Conservation (phyloP, 2,888 invertebrate species). For the Aleiodes leptofemur region DNA sequence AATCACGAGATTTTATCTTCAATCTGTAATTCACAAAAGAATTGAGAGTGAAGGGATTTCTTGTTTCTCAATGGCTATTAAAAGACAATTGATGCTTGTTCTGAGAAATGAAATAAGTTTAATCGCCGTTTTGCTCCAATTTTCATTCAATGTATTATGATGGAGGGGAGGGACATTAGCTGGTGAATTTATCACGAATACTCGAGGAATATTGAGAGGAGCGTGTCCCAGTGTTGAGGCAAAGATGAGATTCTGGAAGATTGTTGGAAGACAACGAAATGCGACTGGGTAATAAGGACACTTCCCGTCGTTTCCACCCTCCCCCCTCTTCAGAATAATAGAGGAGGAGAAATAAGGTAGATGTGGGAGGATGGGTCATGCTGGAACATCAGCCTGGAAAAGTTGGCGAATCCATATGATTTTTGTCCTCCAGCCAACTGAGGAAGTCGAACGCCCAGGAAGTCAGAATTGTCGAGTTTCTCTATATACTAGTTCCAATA, state of each 20-base stretch:
- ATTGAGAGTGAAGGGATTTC: conserved; percentile 15
- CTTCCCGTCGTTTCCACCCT: conserved; percentile 42
- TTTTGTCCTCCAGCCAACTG: conserved; percentile 50
- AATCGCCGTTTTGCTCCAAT: conserved; percentile 49
- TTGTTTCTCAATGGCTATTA: conserved; percentile 19
- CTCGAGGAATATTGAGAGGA: conserved; percentile 37
- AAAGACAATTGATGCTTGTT: conserved; percentile 38
- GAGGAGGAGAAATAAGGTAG: not conserved
- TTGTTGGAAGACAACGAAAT: conserved; percentile 35
- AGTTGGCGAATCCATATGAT: conserved; percentile 47
- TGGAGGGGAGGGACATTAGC: conserved; percentile 48
- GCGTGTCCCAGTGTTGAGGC: conserved; percentile 49
- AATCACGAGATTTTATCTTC: too few species aligned
- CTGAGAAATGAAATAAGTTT: conserved; percentile 39
- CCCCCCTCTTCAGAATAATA: conserved; percentile 12
- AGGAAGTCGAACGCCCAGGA: conserved; percentile 49
- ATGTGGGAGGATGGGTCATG: not conserved
- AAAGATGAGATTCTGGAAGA: conserved; percentile 51
- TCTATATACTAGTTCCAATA: conserved; percentile 15
- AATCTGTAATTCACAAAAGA: too few species aligned
- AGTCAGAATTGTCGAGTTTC: conserved; percentile 40
- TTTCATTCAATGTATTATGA: conserved; percentile 42
- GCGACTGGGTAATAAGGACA: conserved; percentile 55
- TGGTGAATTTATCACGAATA: conserved; percentile 47
- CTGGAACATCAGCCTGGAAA: conserved; percentile 44